Percentiles rank a stretch among this genome's conserved stretches.
Conservation (phyloP, 1,140 invertebrate genomes). For the Bombus superbus region DNA sequence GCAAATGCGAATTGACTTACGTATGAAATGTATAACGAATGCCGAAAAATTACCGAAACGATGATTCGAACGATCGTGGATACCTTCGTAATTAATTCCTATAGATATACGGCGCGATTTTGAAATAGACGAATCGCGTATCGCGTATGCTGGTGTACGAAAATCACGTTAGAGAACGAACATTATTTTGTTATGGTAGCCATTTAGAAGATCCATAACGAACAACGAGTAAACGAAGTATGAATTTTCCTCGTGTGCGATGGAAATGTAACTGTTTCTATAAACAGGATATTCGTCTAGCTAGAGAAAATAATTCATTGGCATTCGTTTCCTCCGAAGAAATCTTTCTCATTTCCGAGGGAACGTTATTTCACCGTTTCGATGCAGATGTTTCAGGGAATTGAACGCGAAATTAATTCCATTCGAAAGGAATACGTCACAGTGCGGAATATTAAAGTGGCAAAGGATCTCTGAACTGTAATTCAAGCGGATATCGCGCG, state of each 20-base stretch:
- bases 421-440: constrained; percentile 3
- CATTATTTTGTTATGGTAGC: neutral
- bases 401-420: constrained; percentile 19
- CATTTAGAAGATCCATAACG: neutral
- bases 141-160: no score
- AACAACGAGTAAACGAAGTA: neutral
- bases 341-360: neutral
- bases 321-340: neutral
- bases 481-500: neutral
- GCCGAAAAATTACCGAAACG: neutral
- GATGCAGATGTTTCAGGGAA: neutral
- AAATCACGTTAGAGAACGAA: neutral
- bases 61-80: neutral
- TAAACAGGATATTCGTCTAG: neutral
- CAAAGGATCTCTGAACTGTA: constrained; percentile 11
- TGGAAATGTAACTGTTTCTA: neutral
- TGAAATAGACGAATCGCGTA: neutral
- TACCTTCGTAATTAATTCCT: neutral
- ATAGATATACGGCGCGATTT: neutral
- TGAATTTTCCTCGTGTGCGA: neutral
- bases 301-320: neutral
- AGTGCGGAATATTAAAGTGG: neutral
- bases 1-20: neutral
- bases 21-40: neutral
- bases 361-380: neutral